Evolutionary conservation across 2,797 vertebrate species (phyloP).

Genomic region (Pseudomugil gertrudae): DNA sequence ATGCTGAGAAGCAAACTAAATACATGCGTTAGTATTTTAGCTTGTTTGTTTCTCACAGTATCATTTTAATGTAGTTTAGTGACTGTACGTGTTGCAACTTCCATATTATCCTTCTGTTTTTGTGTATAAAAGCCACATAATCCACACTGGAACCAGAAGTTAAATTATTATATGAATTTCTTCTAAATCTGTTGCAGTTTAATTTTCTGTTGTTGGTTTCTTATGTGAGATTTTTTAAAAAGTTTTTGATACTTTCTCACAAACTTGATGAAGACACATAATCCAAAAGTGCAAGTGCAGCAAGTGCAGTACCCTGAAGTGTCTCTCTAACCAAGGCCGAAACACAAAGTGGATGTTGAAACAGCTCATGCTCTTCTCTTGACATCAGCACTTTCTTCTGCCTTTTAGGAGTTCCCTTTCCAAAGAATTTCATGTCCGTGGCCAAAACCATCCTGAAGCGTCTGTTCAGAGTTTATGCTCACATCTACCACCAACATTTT

Average conservation of each 20-base stretch:
- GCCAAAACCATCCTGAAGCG: constrained; percentile 98
- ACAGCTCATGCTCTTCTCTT: constrained; percentile 2
- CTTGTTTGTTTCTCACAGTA: constrained; percentile 2
- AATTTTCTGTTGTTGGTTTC: background rate
- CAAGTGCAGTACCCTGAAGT: background rate
- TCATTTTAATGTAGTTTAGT: background rate
- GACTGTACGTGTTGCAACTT: background rate
- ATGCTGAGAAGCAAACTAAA: constrained; percentile 14
- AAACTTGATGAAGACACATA: background rate
- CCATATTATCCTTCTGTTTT: background rate
- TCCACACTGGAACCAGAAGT: background rate
- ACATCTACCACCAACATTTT: constrained; percentile 98
- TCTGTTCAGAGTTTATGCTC: constrained; percentile 94
- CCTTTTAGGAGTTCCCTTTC: constrained; percentile 90
- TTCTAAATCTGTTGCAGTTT: background rate
- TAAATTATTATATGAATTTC: too few species aligned
- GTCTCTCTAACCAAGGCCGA: background rate
- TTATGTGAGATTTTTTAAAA: background rate
- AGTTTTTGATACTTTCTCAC: background rate
- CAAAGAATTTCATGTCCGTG: constrained; percentile 98
- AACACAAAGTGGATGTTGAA: constrained; percentile 6
- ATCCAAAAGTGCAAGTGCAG: background rate
- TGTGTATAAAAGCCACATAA: background rate
- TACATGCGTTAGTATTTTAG: background rate
- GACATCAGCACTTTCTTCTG: constrained; percentile 32